Evolutionary conservation across 2,797 vertebrate species (phyloP).

Genomic region (Loris lydekkerianus): DNA sequence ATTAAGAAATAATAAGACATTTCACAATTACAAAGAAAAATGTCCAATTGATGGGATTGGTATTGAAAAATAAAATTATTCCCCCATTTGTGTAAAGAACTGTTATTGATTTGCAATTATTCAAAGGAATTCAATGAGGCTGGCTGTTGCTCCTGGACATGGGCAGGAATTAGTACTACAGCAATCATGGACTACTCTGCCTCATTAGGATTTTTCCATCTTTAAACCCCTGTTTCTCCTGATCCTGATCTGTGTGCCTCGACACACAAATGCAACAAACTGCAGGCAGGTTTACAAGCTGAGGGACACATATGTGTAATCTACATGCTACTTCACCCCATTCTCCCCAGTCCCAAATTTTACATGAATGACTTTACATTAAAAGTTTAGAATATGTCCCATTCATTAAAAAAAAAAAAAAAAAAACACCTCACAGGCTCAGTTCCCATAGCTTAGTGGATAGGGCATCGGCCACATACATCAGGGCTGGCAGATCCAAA

Average conservation of each 20-base stretch:
- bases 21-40: constrained; percentile 57
- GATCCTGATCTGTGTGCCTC: neutral
- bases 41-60: constrained; percentile 10
- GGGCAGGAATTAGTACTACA: neutral
- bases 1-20: constrained; percentile 61
- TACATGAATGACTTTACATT: neutral
- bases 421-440: too few relatives aligned
- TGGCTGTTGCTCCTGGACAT: constrained; percentile 9
- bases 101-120: constrained; percentile 9
- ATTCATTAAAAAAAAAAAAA: neutral
- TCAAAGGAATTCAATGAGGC: constrained; percentile 6
- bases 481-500: too few relatives aligned
- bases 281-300: neutral
- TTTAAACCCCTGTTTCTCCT: neutral
- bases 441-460: too few relatives aligned
- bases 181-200: neutral
- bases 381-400: neutral
- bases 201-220: neutral
- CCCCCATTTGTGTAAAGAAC: constrained; percentile 43
- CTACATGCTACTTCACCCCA: neutral
- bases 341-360: neutral
- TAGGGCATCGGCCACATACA: too few relatives aligned
- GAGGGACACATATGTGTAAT: neutral
- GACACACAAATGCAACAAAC: neutral
- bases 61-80: constrained; percentile 64